Conservation (phyloP, 1,140 invertebrate species). For the Drosophila miranda region DNA sequence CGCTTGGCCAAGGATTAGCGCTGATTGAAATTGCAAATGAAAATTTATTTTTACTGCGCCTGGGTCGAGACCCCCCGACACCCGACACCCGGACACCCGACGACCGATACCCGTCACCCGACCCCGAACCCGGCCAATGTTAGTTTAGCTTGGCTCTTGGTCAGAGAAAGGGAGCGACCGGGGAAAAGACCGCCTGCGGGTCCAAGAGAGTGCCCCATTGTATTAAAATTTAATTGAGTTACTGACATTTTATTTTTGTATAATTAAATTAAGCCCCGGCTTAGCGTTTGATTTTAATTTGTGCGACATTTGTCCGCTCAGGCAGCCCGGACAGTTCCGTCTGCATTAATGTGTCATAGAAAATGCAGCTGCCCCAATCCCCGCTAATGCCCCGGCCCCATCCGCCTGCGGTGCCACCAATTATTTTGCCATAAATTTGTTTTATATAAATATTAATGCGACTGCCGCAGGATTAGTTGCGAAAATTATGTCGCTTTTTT, state of each 20-base stretch:
- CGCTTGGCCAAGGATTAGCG: conserved; percentile 79
- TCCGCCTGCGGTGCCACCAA: conserved; percentile 9
- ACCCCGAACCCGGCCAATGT: conserved; percentile 40
- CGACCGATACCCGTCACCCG: neutral
- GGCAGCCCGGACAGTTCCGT: conserved; percentile 15
- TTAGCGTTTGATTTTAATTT: conserved; percentile 82
- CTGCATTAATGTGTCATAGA: conserved; percentile 58
- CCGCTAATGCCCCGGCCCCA: neutral
- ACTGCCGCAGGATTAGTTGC: conserved; percentile 72
- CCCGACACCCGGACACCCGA: neutral
- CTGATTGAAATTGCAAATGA: conserved; percentile 82
- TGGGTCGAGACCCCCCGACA: conserved; percentile 8
- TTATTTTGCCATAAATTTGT: conserved; percentile 75
- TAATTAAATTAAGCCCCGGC: conserved; percentile 78
- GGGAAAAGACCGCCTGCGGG: conserved; percentile 27
- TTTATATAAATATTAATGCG: conserved; percentile 76
- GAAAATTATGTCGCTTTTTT: conserved; percentile 66
- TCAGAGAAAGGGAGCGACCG: neutral
- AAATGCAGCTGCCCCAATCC: conserved; percentile 23
- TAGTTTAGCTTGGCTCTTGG: conserved; percentile 66
- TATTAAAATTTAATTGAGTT: conserved; percentile 82
- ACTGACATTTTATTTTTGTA: conserved; percentile 81
- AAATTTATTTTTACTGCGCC: conserved; percentile 80
- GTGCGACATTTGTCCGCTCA: conserved; percentile 71
- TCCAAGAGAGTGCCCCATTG: conserved; percentile 43